Conservation (phyloP, 2,888 invertebrate species). For the Yponomeuta sedellus region DNA sequence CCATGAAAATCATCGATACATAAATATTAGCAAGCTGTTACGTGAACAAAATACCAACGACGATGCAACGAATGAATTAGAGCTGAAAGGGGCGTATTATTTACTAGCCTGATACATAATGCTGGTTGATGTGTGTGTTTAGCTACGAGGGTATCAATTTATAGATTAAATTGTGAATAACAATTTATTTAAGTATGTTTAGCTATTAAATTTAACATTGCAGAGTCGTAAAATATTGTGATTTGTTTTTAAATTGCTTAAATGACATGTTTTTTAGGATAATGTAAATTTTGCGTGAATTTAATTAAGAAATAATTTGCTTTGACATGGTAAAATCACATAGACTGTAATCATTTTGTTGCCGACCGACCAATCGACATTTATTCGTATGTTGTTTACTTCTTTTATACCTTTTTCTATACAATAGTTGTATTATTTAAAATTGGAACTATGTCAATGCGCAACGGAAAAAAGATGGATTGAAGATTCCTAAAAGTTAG, state of each 20-base stretch:
- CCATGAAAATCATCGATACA: neutral
- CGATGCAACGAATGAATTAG: neutral
- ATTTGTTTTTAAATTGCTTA: neutral
- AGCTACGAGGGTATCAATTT: neutral
- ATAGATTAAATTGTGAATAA: too few species aligned
- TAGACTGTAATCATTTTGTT: neutral
- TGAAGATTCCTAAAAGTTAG: too few species aligned
- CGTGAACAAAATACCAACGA: neutral
- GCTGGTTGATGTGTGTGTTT: neutral
- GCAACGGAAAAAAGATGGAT: too few species aligned
- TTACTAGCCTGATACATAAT: neutral
- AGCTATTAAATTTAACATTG: neutral
- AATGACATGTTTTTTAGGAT: neutral
- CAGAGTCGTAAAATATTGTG: neutral
- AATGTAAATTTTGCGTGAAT: neutral
- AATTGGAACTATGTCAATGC: too few species aligned
- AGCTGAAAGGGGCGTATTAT: neutral
- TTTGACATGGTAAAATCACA: conserved; percentile 64
- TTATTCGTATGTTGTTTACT: too few species aligned
- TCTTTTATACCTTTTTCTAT: too few species aligned
- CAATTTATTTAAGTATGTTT: too few species aligned
- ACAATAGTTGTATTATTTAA: too few species aligned
- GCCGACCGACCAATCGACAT: too few species aligned
- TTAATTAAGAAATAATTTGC: conserved; percentile 47
- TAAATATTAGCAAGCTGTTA: neutral